These are phyloP conservation scores for Molanna angustata DNA, from an alignment of 2,888 invertebrate genomes.

Conservation along the genomic window DNA sequence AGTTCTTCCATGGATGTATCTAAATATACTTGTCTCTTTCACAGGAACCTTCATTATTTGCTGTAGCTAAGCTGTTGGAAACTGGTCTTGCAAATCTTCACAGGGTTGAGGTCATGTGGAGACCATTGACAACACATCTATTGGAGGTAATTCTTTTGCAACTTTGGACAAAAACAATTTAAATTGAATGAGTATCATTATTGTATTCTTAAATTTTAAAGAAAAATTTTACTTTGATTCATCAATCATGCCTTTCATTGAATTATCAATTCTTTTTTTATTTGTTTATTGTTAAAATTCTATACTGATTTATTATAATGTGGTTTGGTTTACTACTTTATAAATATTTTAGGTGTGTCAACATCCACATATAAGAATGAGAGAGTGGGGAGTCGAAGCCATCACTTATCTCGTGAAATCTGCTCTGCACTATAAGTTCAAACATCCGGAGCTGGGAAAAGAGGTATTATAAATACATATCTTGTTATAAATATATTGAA, in stretches of 20 bases:
- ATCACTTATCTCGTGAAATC: conserved; percentile 91
- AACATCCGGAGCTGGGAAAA: conserved; percentile 78
- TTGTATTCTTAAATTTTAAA: too few relatives aligned
- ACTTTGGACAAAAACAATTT: too few relatives aligned
- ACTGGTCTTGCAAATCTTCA: conserved; percentile 93
- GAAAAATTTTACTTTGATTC: background rate
- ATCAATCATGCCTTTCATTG: background rate
- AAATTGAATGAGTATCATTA: too few relatives aligned
- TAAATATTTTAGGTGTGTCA: conserved; percentile 61
- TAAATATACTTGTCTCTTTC: conserved; percentile 34
- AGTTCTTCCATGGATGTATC: too few relatives aligned
- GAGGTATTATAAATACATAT: too few relatives aligned
- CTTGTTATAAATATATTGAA: too few relatives aligned
- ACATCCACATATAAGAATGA: conserved; percentile 91
- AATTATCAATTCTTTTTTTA: too few relatives aligned
- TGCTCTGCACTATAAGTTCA: conserved; percentile 83
- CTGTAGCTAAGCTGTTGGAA: conserved; percentile 97
- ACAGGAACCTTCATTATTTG: conserved; percentile 93
- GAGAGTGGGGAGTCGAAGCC: conserved; percentile 98
- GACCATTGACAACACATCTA: conserved; percentile 93
- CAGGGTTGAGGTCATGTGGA: conserved; percentile 92
- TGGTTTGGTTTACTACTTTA: background rate
- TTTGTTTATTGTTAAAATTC: background rate
- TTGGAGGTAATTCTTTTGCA: conserved; percentile 77
- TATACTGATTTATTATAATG: background rate